Base-by-base conservation (phyloP, 2,888 invertebrate genomes). In the Pachydiplax longipennis region DNA sequence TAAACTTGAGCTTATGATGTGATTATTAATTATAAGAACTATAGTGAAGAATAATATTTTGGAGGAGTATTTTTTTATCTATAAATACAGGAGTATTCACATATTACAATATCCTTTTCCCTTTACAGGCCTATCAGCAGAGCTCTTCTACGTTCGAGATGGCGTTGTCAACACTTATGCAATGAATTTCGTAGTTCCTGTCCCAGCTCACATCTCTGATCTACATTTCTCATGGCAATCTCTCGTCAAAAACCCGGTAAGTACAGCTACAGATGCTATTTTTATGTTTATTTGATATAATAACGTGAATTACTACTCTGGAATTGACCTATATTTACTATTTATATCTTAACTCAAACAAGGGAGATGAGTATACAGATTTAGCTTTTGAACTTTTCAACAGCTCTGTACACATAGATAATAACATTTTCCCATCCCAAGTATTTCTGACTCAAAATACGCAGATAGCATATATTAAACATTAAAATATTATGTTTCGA, bases 211-310 rank as follows among this genome's bases (percentile, higher is more conserved):
- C 93, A 96, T 98, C 92, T 96, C 97, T 37, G 97, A 97, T 93
- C 94, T 98, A 92, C 97, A 97, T 94, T 98, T 98, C 94, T 97
- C 97, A 93, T 98, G 98, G 98, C 97, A 97, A 93, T 97, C 97
- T 92, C 95, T 97, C 90, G 96, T 96, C 80, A 95, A 96, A 92
- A 95, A 95, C 94, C 96, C 97, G 94, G 97, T 97, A 94, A 95
- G 96, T 94, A 35, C 18, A 31, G n/a, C n/a, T 10, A 18, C 18
- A 53, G 8, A 53, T 8, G 5, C 10, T 10, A 10, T 44, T 44
- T 10, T 44, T 44, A 8, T 6, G 10, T 0, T 10, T 44, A 0
- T 10, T 8, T 44, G 6, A 8, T 8, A 44, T 1, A 44, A 0
- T 44, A 6, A 10, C 10, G 44, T 44, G n/a, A n/a, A 10, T 44